Conservation (phyloP, 2,888 invertebrate genomes). For the Scelioninae gen. 2 region DNA sequence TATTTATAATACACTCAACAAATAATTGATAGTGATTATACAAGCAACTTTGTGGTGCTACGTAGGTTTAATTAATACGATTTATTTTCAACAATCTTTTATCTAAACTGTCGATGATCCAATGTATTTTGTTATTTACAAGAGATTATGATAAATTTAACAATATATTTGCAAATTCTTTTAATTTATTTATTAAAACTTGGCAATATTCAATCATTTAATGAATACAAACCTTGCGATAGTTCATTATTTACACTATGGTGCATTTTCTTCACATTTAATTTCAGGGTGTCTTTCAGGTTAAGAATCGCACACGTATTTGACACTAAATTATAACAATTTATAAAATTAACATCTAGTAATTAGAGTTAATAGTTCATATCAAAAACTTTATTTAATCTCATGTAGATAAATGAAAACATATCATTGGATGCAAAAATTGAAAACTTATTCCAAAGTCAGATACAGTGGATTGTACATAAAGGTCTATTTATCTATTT, state of each 20-base stretch:
- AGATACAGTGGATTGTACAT: neutral
- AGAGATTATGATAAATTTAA: constrained; percentile 66
- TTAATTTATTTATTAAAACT: constrained; percentile 65
- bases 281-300: constrained; percentile 12
- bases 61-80: constrained; percentile 59
- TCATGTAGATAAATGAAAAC: constrained; percentile 35
- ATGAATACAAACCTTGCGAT: constrained; percentile 31
- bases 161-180: constrained; percentile 65
- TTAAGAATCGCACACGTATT: constrained; percentile 35
- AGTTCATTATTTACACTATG: constrained; percentile 53
- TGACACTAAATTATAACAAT: constrained; percentile 36
- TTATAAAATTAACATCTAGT: too few relatives aligned
- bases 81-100: constrained; percentile 63
- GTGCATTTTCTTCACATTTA: constrained; percentile 45
- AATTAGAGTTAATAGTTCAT: constrained; percentile 18
- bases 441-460: constrained; percentile 15
- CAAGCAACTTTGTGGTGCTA: constrained; percentile 66
- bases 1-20: constrained; percentile 72
- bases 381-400: constrained; percentile 17
- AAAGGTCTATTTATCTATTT: too few relatives aligned
- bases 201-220: constrained; percentile 67
- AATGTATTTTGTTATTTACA: constrained; percentile 68
- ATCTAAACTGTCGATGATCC: constrained; percentile 50
- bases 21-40: constrained; percentile 68
- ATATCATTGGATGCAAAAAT: constrained; percentile 36